Evolutionary conservation across 2,797 vertebrate species (phyloP).

Genomic region (Chiroxiphia lanceolata): DNA sequence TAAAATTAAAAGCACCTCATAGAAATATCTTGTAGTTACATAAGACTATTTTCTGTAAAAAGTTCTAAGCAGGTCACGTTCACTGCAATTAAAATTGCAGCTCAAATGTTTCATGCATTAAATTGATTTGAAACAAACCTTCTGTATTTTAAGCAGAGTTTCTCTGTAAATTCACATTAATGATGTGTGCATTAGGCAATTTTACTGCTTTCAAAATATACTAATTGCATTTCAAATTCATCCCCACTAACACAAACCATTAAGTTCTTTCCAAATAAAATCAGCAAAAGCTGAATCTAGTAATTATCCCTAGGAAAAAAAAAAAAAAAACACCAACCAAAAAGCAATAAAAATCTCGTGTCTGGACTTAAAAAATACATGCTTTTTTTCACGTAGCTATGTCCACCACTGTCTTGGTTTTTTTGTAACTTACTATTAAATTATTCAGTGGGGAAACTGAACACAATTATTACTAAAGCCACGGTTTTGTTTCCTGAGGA

Average conservation of each 20-base stretch:
- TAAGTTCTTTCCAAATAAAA: background rate
- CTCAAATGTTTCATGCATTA: background rate
- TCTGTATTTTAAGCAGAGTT: background rate
- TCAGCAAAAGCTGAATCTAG: background rate
- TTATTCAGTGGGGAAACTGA: background rate
- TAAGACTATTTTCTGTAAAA: background rate
- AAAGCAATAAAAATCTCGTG: background rate
- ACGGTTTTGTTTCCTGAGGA: background rate
- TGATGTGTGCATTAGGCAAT: background rate
- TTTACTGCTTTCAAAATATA: background rate
- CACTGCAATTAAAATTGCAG: background rate
- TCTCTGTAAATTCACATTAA: background rate
- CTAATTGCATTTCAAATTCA: background rate
- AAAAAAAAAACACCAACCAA: too few relatives aligned
- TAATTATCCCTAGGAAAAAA: background rate
- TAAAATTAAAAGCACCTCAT: background rate
- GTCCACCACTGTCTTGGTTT: background rate
- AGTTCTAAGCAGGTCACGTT: background rate
- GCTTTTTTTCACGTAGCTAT: background rate
- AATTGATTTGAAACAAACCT: background rate
- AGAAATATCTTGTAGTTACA: background rate
- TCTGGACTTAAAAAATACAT: background rate
- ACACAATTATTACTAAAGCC: background rate
- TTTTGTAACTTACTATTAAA: background rate
- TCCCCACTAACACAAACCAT: background rate